Evolutionary conservation across 1,140 invertebrate genomes (phyloP).

Genomic region (Drosophila hydei): DNA sequence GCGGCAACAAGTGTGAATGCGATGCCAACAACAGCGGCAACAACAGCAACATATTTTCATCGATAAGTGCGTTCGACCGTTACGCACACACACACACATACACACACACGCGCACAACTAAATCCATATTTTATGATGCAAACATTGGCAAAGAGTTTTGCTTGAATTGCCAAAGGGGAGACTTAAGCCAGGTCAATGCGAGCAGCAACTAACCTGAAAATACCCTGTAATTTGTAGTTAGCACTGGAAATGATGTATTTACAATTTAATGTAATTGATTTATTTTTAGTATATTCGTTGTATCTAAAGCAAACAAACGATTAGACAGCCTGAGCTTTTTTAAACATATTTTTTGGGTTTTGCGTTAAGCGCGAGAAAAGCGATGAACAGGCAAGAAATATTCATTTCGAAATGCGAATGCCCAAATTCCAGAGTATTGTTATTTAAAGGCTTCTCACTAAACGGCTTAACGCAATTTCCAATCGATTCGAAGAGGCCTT

Average conservation of each 20-base stretch:
- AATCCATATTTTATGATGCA: conserved; percentile 71
- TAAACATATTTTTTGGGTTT: too few relatives aligned
- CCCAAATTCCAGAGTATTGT: too few relatives aligned
- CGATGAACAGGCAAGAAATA: too few relatives aligned
- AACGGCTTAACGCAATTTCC: too few relatives aligned
- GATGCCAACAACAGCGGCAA: conserved; percentile 20
- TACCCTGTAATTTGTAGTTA: conserved; percentile 14
- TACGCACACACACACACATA: conserved; percentile 20
- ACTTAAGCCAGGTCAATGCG: background rate
- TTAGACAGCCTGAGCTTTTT: too few relatives aligned
- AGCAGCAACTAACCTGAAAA: background rate
- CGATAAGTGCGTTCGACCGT: conserved; percentile 43
- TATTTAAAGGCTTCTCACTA: too few relatives aligned
- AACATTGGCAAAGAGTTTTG: conserved; percentile 48
- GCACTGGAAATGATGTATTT: too few relatives aligned
- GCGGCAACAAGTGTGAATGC: conserved; percentile 47
- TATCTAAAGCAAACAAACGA: too few relatives aligned
- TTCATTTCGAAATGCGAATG: too few relatives aligned
- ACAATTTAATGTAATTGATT: background rate
- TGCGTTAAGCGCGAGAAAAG: too few relatives aligned
- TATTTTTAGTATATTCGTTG: background rate
- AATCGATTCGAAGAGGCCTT: too few relatives aligned
- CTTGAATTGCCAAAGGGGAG: conserved; percentile 27
- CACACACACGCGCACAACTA: conserved; percentile 26
- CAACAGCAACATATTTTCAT: conserved; percentile 29